Conservation (phyloP, 2,888 invertebrate species). For the Leucania comma region DNA sequence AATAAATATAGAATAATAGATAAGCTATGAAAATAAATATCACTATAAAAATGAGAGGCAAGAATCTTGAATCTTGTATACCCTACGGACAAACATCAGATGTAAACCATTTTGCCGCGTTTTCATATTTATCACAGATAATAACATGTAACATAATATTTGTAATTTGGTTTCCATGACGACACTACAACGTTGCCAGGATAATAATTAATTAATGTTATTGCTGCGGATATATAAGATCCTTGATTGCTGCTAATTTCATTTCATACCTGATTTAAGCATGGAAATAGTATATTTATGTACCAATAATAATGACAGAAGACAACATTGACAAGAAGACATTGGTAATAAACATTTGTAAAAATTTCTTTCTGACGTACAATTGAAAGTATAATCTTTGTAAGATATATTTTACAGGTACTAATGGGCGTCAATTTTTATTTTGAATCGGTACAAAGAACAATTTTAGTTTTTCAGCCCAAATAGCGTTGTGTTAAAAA, state of each 20-base stretch:
- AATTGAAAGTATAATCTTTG: neutral
- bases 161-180: conserved; percentile 1
- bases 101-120: neutral
- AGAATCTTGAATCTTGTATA: too few species aligned
- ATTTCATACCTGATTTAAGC: neutral
- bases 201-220: too few species aligned
- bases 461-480: neutral
- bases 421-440: neutral
- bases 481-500: neutral
- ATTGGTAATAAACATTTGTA: conserved; percentile 1
- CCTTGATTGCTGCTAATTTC: neutral
- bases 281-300: neutral
- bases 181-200: neutral
- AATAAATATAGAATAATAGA: too few species aligned
- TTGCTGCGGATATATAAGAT: too few species aligned
- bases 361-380: neutral
- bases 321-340: neutral
- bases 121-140: neutral
- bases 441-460: neutral
- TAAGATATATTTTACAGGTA: neutral
- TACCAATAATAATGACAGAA: neutral
- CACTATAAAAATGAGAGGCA: too few species aligned
- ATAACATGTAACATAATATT: neutral
- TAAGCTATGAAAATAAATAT: neutral
- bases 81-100: too few species aligned